phyloP scores from a whole-genome alignment of 2,888 invertebrate genomes.

The Aproaerema taeniolella region DNA sequence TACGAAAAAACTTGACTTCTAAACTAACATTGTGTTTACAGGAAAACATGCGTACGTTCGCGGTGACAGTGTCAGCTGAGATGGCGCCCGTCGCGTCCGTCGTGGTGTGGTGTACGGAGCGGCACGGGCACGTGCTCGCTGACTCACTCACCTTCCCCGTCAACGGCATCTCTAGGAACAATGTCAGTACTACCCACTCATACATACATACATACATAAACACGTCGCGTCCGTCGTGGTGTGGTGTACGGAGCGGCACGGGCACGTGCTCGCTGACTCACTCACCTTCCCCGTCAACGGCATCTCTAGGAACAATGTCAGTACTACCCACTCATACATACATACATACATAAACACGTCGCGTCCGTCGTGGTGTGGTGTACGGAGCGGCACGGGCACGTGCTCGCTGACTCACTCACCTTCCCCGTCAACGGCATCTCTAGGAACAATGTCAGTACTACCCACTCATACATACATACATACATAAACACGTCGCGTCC shows the following conservation, averaged over 20 bases:
- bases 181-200: constrained; percentile 63
- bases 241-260: constrained; percentile 89
- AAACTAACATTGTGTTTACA: no score
- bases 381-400: constrained; percentile 87
- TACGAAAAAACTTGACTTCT: no score
- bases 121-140: constrained; percentile 90
- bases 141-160: constrained; percentile 98
- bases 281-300: constrained; percentile 98
- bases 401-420: constrained; percentile 95
- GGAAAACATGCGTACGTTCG: constrained; percentile 86
- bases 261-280: constrained; percentile 93
- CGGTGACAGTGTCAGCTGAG: constrained; percentile 88
- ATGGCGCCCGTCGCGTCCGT: constrained; percentile 96
- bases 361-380: constrained; percentile 94
- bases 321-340: constrained; percentile 12
- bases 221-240: constrained; percentile 94
- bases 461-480: not conserved
- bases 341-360: constrained; percentile 74
- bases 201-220: not conserved
- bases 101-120: constrained; percentile 91
- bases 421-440: constrained; percentile 98
- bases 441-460: constrained; percentile 84
- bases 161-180: constrained; percentile 95
- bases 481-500: constrained; percentile 84
- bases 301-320: constrained; percentile 92